Percentiles rank a stretch among this genome's conserved stretches.
Conservation (phyloP, 1,140 invertebrate genomes). For the Parapsyche elsis region DNA sequence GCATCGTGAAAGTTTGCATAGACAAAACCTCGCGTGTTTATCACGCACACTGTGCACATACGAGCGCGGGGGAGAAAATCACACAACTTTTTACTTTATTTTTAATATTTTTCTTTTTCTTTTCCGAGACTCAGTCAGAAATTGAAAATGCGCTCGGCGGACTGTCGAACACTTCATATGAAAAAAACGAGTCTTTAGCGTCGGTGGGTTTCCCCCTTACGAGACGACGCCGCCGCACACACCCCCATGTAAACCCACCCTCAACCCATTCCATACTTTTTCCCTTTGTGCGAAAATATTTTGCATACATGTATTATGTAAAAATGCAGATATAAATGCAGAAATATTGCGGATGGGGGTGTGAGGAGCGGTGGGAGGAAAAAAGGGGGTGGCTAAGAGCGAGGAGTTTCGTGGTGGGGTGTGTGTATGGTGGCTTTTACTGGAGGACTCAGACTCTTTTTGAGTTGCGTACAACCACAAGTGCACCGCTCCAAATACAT, state of each 20-base stretch:
- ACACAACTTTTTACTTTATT: too few species aligned
- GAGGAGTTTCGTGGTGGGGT: not conserved
- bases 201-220: not conserved
- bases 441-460: conserved; percentile 18
- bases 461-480: not conserved
- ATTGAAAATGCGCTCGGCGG: not conserved
- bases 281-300: conserved; percentile 54
- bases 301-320: conserved; percentile 56
- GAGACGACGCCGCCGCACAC: conserved; percentile 35
- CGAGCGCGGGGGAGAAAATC: too few species aligned
- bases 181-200: conserved; percentile 33
- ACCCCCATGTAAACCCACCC: not conserved
- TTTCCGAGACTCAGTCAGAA: not conserved
- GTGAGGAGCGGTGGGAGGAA: not conserved
- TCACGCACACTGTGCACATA: too few species aligned
- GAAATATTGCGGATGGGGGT: conserved; percentile 48
- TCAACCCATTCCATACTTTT: conserved; percentile 22
- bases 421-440: not conserved
- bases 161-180: conserved; percentile 29
- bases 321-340: conserved; percentile 55
- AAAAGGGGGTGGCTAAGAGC: not conserved
- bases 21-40: too few species aligned
- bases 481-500: not conserved
- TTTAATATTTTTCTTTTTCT: too few species aligned
- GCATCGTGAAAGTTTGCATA: too few species aligned